A percentile compares a stretch with the other conserved stretches of the same genome.
Evolutionary conservation across 1,140 invertebrate genomes (phyloP).

Genomic region (Tetranychus cinnabarinus): DNA sequence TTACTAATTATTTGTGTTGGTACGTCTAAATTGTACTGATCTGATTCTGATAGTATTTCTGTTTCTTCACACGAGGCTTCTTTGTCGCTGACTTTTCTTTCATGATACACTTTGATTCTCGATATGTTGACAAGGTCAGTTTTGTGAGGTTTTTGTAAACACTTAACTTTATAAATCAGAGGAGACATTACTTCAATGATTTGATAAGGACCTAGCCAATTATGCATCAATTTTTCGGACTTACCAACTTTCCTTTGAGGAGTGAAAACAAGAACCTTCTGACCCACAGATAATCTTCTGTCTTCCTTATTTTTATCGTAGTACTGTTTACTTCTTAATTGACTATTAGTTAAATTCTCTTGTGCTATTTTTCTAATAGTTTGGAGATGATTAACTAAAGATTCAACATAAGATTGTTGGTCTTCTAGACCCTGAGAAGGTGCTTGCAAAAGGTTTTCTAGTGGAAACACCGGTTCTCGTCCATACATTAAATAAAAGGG

Average conservation of each 20-base stretch:
- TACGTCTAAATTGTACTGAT: too few relatives aligned
- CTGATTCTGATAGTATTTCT: too few relatives aligned
- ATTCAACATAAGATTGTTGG: background rate
- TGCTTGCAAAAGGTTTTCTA: background rate
- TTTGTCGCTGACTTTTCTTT: too few relatives aligned
- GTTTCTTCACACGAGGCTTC: too few relatives aligned
- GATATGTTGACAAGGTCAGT: background rate
- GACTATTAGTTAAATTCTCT: background rate
- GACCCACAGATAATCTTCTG: background rate
- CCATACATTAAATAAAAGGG: slow-evolving; percentile 25
- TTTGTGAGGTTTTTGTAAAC: background rate
- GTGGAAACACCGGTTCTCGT: slow-evolving; percentile 14
- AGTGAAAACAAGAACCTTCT: slow-evolving; percentile 7
- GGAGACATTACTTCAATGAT: background rate
- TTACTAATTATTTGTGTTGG: too few relatives aligned
- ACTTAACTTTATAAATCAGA: background rate
- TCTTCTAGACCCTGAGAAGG: background rate
- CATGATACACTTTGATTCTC: background rate
- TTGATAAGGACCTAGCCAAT: slow-evolving; percentile 2
- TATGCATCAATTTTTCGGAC: slow-evolving; percentile 7
- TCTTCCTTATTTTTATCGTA: background rate
- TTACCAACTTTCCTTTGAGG: slow-evolving; percentile 4
- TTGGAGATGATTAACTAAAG: background rate
- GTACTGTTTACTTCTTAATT: background rate
- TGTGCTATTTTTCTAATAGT: background rate